These are phyloP conservation scores for Tarsius wallacei DNA, from an alignment of 2,797 vertebrate genomes.

Conservation along the genomic window DNA sequence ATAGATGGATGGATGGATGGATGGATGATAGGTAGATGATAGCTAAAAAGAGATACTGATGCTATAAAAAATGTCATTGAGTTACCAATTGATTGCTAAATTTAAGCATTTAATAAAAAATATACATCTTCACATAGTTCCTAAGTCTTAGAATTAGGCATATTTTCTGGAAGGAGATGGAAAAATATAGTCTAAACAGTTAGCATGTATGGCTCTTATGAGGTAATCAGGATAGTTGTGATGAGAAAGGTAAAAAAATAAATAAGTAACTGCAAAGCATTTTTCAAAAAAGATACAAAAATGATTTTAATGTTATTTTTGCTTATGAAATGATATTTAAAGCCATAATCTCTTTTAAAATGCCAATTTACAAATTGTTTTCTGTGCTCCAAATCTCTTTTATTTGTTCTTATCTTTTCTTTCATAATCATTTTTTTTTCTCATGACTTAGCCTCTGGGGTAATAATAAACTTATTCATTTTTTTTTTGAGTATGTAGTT, in stretches of 20 bases:
- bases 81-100: neutral
- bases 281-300: neutral
- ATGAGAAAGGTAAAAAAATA: neutral
- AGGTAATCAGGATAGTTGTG: neutral
- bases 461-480: neutral
- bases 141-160: too few relatives aligned
- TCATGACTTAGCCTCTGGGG: neutral
- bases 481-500: neutral
- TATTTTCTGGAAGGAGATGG: neutral
- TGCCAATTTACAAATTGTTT: neutral
- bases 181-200: too few relatives aligned
- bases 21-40: too few relatives aligned
- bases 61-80: neutral
- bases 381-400: too few relatives aligned
- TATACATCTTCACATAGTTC: rapidly evolving
- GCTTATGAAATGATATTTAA: neutral
- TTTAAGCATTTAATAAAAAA: neutral
- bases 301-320: neutral
- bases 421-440: neutral
- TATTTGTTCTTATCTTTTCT: neutral
- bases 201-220: rapidly evolving
- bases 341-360: neutral
- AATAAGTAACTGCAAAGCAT: neutral
- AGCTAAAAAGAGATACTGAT: too few relatives aligned
- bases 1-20: too few relatives aligned